Percentiles rank a stretch among this genome's conserved stretches.
Evolutionary conservation across 30 jellyfish, hydroid and myxozoan genomes (phyloP).

Genomic region (Hydra vulgaris): DNA sequence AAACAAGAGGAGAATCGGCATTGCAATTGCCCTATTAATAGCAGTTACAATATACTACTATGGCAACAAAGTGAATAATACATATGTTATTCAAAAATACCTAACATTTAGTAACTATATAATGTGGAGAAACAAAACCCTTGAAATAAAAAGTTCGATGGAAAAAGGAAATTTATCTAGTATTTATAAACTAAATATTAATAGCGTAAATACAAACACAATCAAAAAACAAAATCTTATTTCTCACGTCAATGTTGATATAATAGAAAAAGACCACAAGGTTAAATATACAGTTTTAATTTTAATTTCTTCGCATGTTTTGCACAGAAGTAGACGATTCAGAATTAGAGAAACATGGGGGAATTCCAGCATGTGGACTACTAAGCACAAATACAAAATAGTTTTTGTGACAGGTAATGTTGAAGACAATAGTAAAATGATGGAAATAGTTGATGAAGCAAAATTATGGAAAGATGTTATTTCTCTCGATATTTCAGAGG

Average conservation of each 20-base stretch:
- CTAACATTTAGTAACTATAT: no score
- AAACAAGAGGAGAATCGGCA: no score
- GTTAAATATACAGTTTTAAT: not conserved
- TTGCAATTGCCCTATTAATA: no score
- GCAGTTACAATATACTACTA: no score
- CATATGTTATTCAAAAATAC: no score
- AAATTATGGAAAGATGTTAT: constrained; percentile 6
- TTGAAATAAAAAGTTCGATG: no score
- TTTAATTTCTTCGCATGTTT: constrained; percentile 21
- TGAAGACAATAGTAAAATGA: constrained; percentile 5
- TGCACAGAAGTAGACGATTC: constrained; percentile 19
- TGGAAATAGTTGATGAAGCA: constrained; percentile 16
- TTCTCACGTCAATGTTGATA: not conserved
- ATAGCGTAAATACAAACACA: no score
- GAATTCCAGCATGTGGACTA: constrained; percentile 9
- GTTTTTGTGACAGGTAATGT: constrained; percentile 13
- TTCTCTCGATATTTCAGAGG: constrained; percentile 23
- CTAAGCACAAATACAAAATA: constrained; percentile 3
- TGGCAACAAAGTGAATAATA: no score
- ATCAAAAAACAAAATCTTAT: not conserved
- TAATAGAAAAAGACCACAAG: not conserved
- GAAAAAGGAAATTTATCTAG: no score
- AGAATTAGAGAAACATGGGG: constrained; percentile 25
- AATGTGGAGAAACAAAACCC: no score
- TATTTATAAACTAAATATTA: no score